Conservation (phyloP, 1,140 invertebrate species). For the Plutomurus gul region DNA sequence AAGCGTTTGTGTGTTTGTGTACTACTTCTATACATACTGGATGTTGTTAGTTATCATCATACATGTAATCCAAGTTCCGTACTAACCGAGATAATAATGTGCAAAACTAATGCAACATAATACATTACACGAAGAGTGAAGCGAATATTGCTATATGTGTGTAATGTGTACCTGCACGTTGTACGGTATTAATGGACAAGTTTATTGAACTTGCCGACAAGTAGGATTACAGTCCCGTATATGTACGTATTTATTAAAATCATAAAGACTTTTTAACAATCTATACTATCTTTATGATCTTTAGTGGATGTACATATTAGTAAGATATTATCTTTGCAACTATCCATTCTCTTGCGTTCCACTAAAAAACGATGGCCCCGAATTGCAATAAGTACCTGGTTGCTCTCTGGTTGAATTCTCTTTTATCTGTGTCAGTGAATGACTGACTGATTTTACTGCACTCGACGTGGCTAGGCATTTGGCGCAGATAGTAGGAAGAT, state of each 20-base stretch:
- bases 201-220: slow-evolving; percentile 17
- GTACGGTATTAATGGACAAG: slow-evolving; percentile 17
- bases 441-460: background rate
- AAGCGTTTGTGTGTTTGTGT: no score
- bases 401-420: background rate
- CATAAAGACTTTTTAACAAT: slow-evolving; percentile 24
- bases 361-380: no score
- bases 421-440: background rate
- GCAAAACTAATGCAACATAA: background rate
- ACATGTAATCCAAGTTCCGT: background rate
- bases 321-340: background rate
- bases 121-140: background rate
- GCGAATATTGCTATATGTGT: no score
- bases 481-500: no score
- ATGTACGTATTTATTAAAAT: background rate
- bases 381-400: background rate
- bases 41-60: slow-evolving; percentile 1
- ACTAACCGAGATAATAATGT: background rate
- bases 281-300: background rate
- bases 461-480: background rate
- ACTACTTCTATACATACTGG: no score
- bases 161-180: background rate
- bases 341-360: background rate
- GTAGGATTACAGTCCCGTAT: background rate
- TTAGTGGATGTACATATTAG: background rate